Evolutionary conservation across 2,113 vertebrate genomes (phyloP).

Genomic region (Physeter macrocephalus): DNA sequence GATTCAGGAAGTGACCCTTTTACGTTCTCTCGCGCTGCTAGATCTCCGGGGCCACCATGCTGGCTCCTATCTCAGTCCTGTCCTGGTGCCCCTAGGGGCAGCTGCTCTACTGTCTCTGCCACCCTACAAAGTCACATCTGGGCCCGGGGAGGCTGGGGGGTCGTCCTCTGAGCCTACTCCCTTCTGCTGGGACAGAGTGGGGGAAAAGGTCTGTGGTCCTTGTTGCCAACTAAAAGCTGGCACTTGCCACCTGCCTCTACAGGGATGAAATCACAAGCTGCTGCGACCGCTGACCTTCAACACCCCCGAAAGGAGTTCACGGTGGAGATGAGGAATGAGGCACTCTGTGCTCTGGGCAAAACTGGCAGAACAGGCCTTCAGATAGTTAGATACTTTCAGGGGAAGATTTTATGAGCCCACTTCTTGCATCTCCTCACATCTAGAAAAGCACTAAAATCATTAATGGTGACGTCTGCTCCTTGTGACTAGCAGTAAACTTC

Average conservation of each 20-base stretch:
- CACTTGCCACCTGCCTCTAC: background rate
- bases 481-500: background rate
- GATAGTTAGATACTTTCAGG: background rate
- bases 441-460: background rate
- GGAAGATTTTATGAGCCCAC: background rate
- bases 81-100: accelerated
- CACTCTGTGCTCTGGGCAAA: background rate
- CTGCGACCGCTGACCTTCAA: background rate
- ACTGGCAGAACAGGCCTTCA: background rate
- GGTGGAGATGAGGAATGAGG: background rate
- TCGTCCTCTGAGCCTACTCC: accelerated
- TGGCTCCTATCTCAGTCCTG: background rate
- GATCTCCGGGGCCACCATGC: background rate
- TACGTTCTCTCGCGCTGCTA: too few relatives aligned
- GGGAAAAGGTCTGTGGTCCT: background rate
- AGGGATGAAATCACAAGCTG: background rate
- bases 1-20: background rate
- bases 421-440: background rate
- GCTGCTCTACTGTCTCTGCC: background rate
- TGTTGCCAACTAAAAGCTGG: background rate
- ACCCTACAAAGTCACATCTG: too few relatives aligned
- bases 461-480: background rate
- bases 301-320: background rate
- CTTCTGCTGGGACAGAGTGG: background rate
- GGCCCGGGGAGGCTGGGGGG: accelerated